Evolutionary conservation across 1,140 invertebrate genomes (phyloP), one percentile per base, ranked within the genome.

Genomic region (Heterodera schachtii): DNA sequence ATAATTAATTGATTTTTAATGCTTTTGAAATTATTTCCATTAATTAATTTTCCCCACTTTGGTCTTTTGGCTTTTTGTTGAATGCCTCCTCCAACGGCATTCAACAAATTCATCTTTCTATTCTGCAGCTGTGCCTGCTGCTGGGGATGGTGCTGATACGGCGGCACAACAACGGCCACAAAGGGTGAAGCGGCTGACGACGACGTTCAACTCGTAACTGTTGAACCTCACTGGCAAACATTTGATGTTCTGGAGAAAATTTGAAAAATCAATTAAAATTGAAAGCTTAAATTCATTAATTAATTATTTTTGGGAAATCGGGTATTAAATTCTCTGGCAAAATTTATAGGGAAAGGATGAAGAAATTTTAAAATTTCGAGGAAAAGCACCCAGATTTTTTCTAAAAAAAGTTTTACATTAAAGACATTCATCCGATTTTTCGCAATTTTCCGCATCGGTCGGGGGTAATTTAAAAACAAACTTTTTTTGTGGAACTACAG

Each of bases 191-290:
- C 4, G 57, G 57, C 57, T 13, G 57, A 19, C 57, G 57, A 64
- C 4, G 57, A 19, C n/a, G 19, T 44, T 60, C 57, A 19, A 64
- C 57, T 5, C 60, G 57, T 47, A 78, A 44, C 11, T 13, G 21
- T 70, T 78, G 31, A 16, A 78, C 70, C 44, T 78, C 76, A 31
- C 0, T 44, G 3, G 76, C 49, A 9, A 78, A 46, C 47, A 64
- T 64, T 47, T 70, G 76, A 78, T 44, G 44, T 78, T 60, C 76
- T 78, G 49, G 16, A 21, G 31, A 73, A 73, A 31, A 31, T 31
- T 31, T 31, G 13, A 6, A 19, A 73, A 73, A 13, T 16, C 3
- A 73, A 44, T 73, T 16, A 16, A 31, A 21, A 46, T 31, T 31
- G 31, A 31, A 31, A 1, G 31, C 31, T 31, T 31, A 31, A 31